Evolutionary conservation across 1,140 invertebrate species (phyloP), one percentile per base, ranked within the genome.

Genomic region (Brachionus plicatilis): DNA sequence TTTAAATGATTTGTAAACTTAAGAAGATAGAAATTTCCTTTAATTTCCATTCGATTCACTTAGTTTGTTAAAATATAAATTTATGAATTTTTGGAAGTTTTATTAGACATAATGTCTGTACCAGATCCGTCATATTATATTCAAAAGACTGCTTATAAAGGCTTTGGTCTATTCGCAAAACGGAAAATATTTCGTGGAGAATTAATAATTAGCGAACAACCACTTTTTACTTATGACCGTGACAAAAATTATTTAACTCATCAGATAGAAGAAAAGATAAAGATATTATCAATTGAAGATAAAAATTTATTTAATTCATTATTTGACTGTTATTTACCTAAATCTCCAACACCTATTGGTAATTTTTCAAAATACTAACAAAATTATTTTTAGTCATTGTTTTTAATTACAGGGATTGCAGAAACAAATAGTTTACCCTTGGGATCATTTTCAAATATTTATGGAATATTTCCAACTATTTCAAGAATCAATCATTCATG

Each of bases 381-480:
- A 37, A 43, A 11, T 24, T 72, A 43, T 43, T 17, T 7, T 9
- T 43, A 9, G 7, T 20, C 17, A 41, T 43, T 24, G 9, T 33
- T 68, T 20, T 72, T 43, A 43, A 43, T 41, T 72, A 6, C 7
- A 72, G 68, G 68, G 24, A 72, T 72, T 27, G 37, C 33, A 11
- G 72, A 76, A 76, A 76, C 72, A 76, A 76, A 76, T 76, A 14
- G 72, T 33, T 76, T 76, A n/a, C 17, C 43, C 7, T 76, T 76
- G 50, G 45, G 43, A 11, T 50, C 43, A 50, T 43, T 24, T n/a
- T 76, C 72, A n/a, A 76, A 50, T 14, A 50, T 50, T n/a, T 33
- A 9, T 50, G 72, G 43, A 27, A 29, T 76, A 0, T 76, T 50
- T 50, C 27, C 72, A 7, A 76, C 72, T 11, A 50, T 76, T 50